Evolutionary conservation across 2,888 invertebrate genomes (phyloP), one percentile per base, ranked within the genome.

Genomic region (Oxycera nigricornis): DNA sequence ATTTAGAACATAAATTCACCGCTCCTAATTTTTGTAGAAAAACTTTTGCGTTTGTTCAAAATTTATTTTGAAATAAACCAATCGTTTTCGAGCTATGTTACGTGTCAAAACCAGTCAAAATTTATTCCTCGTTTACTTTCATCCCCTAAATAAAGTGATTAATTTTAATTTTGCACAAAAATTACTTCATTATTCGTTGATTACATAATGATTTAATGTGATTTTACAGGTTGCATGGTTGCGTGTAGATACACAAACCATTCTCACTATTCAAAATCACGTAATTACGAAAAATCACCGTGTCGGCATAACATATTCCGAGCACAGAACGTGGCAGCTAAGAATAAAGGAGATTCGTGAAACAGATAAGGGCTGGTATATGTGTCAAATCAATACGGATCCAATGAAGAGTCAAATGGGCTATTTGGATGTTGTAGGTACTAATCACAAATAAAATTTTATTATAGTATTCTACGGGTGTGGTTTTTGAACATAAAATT

Each of bases 261-360:
- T 95, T 80, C 88, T 95, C 75, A 94, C 95, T 6, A 95, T 95
- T 80, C 94, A 94, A 74, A 92, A 90, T 79, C 94, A 95, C 86
- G 94, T 95, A 79, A 95, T 95, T 82, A 95, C 95, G 57, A 94
- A 95, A 86, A 95, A 95, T 85, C 94, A 94, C 84, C 89, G 95
- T 76, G 92, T 95, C 80, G 91, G 90, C 77, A 91, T 95, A 75
- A 90, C 90, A 55, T 92, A 91, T 84, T 92, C 92, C 41, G 94
- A 94, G 82, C 90, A 90, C 80, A 90, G 92, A 75, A 92, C 92
- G 28, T 95, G 95, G 94, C 91, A 90, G 77, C 89, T 96, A 79
- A 92, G 92, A 78, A 91, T 96, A 78, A 89, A 90, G 78, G 93
- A 94, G 80, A 92, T 95, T 52, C 89, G 90, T 65, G 91, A 92